phyloP scores from a whole-genome alignment of 2,888 invertebrate species.

The Zonitis immaculata region DNA sequence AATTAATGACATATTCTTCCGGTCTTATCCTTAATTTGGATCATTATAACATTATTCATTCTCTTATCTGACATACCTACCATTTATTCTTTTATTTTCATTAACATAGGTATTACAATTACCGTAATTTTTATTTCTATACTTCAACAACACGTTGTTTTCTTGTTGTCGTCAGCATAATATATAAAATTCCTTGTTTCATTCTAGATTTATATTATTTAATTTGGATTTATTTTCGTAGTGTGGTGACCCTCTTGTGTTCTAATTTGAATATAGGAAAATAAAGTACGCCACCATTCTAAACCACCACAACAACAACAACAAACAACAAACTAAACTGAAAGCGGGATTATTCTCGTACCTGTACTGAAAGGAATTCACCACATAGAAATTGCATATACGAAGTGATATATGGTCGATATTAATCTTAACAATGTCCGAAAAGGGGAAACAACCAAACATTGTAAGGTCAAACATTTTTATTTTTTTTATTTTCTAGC shows the following conservation, averaged over 20 bases:
- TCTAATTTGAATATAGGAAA: not conserved
- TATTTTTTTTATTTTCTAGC: too few relatives aligned
- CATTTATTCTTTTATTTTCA: not conserved
- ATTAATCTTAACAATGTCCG: constrained; percentile 30
- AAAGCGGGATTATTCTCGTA: constrained; percentile 8
- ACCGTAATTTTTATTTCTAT: constrained; percentile 8
- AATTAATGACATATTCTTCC: not conserved
- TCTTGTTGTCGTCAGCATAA: constrained; percentile 14
- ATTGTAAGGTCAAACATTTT: too few relatives aligned
- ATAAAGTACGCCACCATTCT: not conserved
- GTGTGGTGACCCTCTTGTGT: too few relatives aligned
- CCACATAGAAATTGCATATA: constrained; percentile 30
- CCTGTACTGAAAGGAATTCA: constrained; percentile 29
- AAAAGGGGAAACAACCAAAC: constrained; percentile 27
- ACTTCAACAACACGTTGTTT: not conserved
- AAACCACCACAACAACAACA: too few relatives aligned
- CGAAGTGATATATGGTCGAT: constrained; percentile 28
- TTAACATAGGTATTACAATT: too few relatives aligned
- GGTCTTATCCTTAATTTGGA: not conserved
- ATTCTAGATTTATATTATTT: constrained; percentile 9
- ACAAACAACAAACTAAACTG: not conserved
- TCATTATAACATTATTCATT: not conserved
- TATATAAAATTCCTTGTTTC: constrained; percentile 21
- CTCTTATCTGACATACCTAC: not conserved
- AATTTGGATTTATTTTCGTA: too few relatives aligned